Evolutionary conservation across 2,888 invertebrate genomes (phyloP).

Genomic region (Tetramorium bicarinatum): DNA sequence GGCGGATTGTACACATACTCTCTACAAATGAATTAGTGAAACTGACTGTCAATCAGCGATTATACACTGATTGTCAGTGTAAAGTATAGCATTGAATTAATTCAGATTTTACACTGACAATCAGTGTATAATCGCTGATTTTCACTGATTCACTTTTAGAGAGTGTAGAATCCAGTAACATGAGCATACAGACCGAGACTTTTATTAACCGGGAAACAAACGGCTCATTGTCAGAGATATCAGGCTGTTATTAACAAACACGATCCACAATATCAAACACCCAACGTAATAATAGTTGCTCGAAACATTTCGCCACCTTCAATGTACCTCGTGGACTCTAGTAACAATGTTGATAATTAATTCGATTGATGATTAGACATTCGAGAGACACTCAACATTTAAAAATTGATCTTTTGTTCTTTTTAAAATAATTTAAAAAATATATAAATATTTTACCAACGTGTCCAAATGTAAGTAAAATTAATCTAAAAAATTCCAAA

Average conservation of each 20-base stretch:
- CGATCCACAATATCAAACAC: constrained; percentile 17
- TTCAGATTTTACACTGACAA: no score
- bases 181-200: neutral
- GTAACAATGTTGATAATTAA: constrained; percentile 11
- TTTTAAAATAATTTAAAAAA: neutral
- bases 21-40: no score
- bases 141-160: no score
- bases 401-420: neutral
- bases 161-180: constrained; percentile 39
- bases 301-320: neutral
- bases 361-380: neutral
- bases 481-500: neutral
- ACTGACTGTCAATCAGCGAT: no score
- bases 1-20: constrained; percentile 30
- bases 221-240: neutral
- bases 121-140: no score
- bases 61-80: no score
- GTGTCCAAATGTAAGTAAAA: neutral
- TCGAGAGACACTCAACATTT: neutral
- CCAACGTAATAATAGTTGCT: constrained; percentile 7
- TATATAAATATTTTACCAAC: neutral
- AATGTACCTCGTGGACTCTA: neutral
- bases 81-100: no score
- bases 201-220: constrained; percentile 9
- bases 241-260: constrained; percentile 2